phyloP scores from a whole-genome alignment of 92 coral and sea anemone genomes.

The Epizoanthus ramosus region DNA sequence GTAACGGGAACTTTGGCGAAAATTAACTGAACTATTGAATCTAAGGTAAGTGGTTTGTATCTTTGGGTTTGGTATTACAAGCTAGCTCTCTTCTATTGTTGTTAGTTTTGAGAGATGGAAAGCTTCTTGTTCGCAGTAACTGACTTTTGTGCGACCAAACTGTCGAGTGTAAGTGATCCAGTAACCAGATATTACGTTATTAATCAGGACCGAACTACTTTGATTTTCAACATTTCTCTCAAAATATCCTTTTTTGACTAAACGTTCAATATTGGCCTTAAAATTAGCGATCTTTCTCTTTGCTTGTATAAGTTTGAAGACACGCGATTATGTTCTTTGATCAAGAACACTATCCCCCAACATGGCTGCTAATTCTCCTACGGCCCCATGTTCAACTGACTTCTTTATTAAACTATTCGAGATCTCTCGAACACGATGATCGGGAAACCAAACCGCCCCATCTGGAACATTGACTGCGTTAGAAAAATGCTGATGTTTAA shows the following conservation, averaged over 20 bases:
- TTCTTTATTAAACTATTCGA: background rate
- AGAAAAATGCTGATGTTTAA: background rate
- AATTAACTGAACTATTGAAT: background rate
- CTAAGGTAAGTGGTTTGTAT: slow-evolving; percentile 20
- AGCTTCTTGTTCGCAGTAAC: background rate
- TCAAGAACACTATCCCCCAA: background rate
- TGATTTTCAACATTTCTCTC: background rate
- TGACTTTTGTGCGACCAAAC: background rate
- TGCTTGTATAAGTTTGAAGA: background rate
- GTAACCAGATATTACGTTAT: slow-evolving; percentile 5
- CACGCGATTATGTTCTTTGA: background rate
- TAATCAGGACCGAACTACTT: background rate
- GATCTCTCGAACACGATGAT: background rate
- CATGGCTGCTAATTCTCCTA: background rate
- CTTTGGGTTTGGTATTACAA: background rate
- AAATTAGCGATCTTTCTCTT: background rate
- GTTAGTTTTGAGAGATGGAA: background rate
- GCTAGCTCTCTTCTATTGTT: background rate
- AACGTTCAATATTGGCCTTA: background rate
- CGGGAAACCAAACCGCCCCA: background rate
- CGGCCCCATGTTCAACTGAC: too few relatives aligned
- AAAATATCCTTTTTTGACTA: background rate
- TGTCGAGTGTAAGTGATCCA: background rate
- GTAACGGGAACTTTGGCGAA: slow-evolving; percentile 12
- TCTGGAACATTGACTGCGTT: background rate